Evolutionary conservation across 2,113 vertebrate genomes (phyloP).

Genomic region (Thamnophis sirtalis): DNA sequence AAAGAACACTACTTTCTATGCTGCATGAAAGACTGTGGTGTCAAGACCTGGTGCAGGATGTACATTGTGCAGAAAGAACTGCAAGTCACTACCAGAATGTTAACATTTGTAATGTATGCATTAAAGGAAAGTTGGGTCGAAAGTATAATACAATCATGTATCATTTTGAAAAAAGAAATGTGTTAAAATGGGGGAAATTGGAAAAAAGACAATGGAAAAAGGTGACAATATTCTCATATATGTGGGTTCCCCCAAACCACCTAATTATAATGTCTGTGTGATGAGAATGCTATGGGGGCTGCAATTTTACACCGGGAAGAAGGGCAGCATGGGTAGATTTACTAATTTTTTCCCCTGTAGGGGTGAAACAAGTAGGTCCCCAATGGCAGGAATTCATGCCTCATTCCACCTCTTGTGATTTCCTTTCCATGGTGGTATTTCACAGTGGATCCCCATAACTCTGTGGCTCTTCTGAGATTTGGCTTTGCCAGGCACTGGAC

Average conservation of each 20-base stretch:
- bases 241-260: not conserved
- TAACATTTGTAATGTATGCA: not conserved
- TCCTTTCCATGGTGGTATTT: not conserved
- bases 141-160: not conserved
- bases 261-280: not conserved
- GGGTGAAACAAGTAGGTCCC: not conserved
- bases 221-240: not conserved
- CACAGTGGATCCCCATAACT: not conserved
- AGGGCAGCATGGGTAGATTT: not conserved
- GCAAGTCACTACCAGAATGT: not conserved
- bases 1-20: not conserved
- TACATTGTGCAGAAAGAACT: not conserved
- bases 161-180: not conserved
- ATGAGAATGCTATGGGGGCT: not conserved
- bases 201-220: not conserved
- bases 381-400: not conserved
- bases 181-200: not conserved
- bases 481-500: not conserved
- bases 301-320: not conserved
- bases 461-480: not conserved
- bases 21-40: not conserved
- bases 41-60: not conserved
- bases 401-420: not conserved
- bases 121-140: not conserved
- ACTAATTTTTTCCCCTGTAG: not conserved